phyloP scores from a whole-genome alignment of 2,888 invertebrate species.

The Synanthedon myopaeformis region DNA sequence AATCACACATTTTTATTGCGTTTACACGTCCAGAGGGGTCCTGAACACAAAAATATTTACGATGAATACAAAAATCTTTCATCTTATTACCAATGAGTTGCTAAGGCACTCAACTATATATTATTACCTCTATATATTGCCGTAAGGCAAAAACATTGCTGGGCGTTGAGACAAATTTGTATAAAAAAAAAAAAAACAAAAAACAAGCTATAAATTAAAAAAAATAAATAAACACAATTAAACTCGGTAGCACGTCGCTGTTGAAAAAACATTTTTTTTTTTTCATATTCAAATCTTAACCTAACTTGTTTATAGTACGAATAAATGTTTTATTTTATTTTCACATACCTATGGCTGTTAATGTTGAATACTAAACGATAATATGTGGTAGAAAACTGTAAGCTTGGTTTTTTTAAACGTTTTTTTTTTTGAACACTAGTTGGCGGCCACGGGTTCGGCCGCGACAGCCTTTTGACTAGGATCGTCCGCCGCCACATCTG shows the following conservation, averaged over 20 bases:
- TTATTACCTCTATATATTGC: background rate
- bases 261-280: too few species aligned
- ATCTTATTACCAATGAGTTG: slow-evolving; percentile 57
- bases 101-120: slow-evolving; percentile 65
- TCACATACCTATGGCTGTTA: slow-evolving; percentile 56
- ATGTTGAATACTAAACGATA: slow-evolving; percentile 27
- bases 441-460: slow-evolving; percentile 35
- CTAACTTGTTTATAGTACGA: slow-evolving; percentile 53
- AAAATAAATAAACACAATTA: too few species aligned
- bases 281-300: slow-evolving; percentile 33
- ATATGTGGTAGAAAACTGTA: slow-evolving; percentile 47
- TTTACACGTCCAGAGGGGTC: background rate
- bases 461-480: slow-evolving; percentile 35
- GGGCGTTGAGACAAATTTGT: slow-evolving; percentile 13
- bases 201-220: slow-evolving; percentile 28
- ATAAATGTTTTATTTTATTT: slow-evolving; percentile 35
- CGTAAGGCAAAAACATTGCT: background rate
- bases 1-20: background rate
- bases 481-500: slow-evolving; percentile 14
- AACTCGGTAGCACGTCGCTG: too few species aligned
- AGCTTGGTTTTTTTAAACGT: slow-evolving; percentile 12
- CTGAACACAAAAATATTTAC: background rate
- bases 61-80: slow-evolving; percentile 30
- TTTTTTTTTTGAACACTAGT: slow-evolving; percentile 24
- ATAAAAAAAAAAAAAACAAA: too few species aligned